phyloP scores from a whole-genome alignment of 2,888 invertebrate species.

The Allygus modestus region DNA sequence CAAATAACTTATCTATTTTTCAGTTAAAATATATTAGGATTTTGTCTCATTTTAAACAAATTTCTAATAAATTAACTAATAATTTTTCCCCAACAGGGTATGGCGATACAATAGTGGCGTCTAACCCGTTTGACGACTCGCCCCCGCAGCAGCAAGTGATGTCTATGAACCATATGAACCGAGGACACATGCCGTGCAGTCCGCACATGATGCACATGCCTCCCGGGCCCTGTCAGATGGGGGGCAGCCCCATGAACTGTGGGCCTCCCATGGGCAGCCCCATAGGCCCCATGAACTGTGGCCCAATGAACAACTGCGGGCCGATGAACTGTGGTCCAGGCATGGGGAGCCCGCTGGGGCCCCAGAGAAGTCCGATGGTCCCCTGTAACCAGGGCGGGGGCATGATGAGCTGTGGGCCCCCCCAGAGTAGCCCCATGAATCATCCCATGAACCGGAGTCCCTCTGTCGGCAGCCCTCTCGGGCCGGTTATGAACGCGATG shows the following conservation, averaged over 20 bases:
- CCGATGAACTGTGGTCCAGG: constrained; percentile 77
- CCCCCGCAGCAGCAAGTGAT: constrained; percentile 75
- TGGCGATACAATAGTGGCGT: constrained; percentile 95
- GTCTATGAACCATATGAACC: constrained; percentile 77
- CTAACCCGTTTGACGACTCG: constrained; percentile 96
- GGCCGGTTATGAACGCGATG: constrained; percentile 69
- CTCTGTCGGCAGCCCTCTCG: constrained; percentile 71
- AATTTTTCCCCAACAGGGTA: constrained; percentile 76
- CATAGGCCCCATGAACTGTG: constrained; percentile 83
- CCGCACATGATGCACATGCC: constrained; percentile 83
- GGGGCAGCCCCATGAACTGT: constrained; percentile 70
- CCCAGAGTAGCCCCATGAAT: constrained; percentile 80
- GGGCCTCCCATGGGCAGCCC: constrained; percentile 84
- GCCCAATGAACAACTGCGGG: constrained; percentile 72
- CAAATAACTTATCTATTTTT: too few species aligned
- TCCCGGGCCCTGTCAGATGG: constrained; percentile 68
- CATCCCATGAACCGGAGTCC: constrained; percentile 70
- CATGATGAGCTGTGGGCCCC: constrained; percentile 69
- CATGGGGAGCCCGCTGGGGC: constrained; percentile 84
- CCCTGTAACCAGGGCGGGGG: constrained; percentile 67
- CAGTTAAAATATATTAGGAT: too few species aligned
- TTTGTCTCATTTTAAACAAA: too few species aligned
- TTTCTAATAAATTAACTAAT: too few species aligned
- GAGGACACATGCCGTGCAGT: constrained; percentile 78
- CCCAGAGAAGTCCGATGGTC: constrained; percentile 72